phyloP scores from a whole-genome alignment of 2,113 vertebrate species.

The Cynopterus brachyotis region DNA sequence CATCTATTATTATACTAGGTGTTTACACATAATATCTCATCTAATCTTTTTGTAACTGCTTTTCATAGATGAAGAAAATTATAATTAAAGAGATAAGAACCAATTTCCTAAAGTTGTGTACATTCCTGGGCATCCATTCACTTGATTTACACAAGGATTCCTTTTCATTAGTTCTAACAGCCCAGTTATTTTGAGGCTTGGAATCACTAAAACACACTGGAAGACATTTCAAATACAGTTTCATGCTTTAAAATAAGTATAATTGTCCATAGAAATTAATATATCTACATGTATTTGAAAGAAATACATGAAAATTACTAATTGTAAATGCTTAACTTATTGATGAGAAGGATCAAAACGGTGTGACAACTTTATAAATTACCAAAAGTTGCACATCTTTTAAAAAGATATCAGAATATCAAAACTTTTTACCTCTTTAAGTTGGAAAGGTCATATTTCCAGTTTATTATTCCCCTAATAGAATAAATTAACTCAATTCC shows the following conservation, averaged over 20 bases:
- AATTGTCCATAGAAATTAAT: not conserved
- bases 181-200: not conserved
- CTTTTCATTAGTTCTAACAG: not conserved
- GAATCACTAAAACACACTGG: not conserved
- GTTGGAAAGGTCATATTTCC: constrained; percentile 54
- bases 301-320: not conserved
- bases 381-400: not conserved
- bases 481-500: constrained; percentile 50
- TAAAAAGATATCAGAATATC: not conserved
- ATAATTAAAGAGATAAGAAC: not conserved
- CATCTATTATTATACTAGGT: not conserved
- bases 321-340: constrained; percentile 1
- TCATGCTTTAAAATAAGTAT: not conserved
- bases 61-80: not conserved
- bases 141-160: not conserved
- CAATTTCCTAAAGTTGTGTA: not conserved
- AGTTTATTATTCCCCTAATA: constrained; percentile 44
- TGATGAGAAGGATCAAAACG: not conserved
- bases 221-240: not conserved
- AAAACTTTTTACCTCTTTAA: constrained; percentile 25
- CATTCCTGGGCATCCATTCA: not conserved
- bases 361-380: not conserved
- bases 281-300: not conserved
- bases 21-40: not conserved
- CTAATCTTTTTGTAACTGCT: not conserved